phyloP scores from a whole-genome alignment of 2,888 invertebrate species.

The Lydus trimaculatus region DNA sequence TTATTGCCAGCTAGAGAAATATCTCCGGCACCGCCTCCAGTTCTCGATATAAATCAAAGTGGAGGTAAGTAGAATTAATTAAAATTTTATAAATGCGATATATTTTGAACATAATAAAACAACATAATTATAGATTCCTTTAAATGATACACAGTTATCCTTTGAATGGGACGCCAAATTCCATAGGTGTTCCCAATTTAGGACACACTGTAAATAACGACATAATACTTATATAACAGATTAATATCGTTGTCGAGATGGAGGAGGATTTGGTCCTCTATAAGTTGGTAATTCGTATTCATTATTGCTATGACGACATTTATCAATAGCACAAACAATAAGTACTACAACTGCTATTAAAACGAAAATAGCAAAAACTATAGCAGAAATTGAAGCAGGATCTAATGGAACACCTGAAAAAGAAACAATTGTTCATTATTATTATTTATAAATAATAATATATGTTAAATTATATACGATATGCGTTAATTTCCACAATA shows the following conservation, averaged over 20 bases:
- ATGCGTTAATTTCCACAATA: conserved; percentile 68
- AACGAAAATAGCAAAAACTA: conserved; percentile 72
- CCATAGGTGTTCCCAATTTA: background rate
- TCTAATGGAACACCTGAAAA: conserved; percentile 51
- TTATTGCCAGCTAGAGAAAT: conserved; percentile 69
- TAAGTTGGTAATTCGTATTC: conserved; percentile 67
- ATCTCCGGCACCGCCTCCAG: conserved; percentile 49
- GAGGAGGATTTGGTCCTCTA: conserved; percentile 44
- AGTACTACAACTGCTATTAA: conserved; percentile 68
- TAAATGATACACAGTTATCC: background rate
- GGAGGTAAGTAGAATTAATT: conserved; percentile 32
- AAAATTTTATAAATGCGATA: conserved; percentile 3
- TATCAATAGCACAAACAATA: conserved; percentile 66
- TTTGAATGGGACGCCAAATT: background rate
- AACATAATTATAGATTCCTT: conserved; percentile 11
- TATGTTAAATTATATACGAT: conserved; percentile 48
- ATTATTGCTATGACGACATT: conserved; percentile 69
- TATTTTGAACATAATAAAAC: conserved; percentile 6
- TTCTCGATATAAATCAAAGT: conserved; percentile 40
- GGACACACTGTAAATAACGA: background rate
- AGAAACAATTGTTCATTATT: conserved; percentile 18
- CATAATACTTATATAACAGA: background rate
- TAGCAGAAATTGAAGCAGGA: conserved; percentile 69
- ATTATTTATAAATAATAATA: background rate
- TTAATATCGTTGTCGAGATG: background rate